Percentiles rank a stretch among this genome's conserved stretches.
Evolutionary conservation across 2,888 invertebrate species (phyloP).

Genomic region (Lasioglossum calceatum): DNA sequence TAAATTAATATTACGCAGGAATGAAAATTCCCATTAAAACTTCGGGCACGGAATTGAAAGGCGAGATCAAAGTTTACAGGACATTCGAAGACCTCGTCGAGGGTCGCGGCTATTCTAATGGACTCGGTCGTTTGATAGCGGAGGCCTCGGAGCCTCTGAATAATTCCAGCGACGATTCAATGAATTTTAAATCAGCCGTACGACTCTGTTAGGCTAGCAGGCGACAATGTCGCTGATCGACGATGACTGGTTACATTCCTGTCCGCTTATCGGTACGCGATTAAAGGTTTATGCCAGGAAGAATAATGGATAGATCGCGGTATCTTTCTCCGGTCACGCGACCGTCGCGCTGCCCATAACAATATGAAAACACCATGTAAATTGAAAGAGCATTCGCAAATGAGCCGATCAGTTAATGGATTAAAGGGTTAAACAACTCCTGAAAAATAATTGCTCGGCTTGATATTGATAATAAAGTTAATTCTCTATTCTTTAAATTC

Average conservation of each 20-base stretch:
- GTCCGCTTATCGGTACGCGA: constrained; percentile 32
- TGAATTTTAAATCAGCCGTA: constrained; percentile 37
- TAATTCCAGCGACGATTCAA: constrained; percentile 17
- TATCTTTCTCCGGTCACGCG: constrained; percentile 28
- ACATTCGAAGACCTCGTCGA: not conserved
- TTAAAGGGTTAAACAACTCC: not conserved
- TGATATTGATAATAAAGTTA: not conserved
- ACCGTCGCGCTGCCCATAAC: not conserved
- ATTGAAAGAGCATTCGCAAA: not conserved
- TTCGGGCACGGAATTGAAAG: not conserved
- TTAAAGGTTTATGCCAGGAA: constrained; percentile 47
- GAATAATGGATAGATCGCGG: constrained; percentile 23
- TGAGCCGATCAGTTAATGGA: not conserved
- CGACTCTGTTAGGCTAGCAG: constrained; percentile 16
- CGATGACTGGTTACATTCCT: constrained; percentile 24
- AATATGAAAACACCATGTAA: constrained; percentile 7
- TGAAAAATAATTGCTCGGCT: not conserved
- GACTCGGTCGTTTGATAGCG: not conserved
- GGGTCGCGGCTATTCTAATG: constrained; percentile 3
- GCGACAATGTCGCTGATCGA: constrained; percentile 42
- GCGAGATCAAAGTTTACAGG: not conserved
- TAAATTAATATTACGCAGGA: not conserved
- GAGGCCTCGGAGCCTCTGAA: not conserved
- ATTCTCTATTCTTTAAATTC: not conserved
- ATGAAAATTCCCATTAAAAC: not conserved